phyloP scores from a whole-genome alignment of 2,113 vertebrate species.

The Dolichallabes microphthalmus region DNA sequence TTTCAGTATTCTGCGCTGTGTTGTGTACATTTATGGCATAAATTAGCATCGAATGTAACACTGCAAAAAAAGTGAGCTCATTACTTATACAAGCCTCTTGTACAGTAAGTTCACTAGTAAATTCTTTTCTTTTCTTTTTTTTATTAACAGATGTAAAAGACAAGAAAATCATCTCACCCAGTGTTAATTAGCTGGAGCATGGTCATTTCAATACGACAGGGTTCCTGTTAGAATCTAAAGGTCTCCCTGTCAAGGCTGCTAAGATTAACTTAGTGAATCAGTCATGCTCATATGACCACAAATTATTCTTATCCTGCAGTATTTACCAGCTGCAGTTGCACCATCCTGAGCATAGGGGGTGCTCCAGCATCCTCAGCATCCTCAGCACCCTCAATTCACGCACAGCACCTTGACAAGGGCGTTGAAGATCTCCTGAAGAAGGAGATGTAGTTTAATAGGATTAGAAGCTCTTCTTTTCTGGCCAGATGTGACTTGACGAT shows the following conservation, averaged over 20 bases:
- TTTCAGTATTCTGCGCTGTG: background rate
- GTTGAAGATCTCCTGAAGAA: slow-evolving; percentile 21
- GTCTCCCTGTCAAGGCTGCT: background rate
- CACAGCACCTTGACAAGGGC: slow-evolving; percentile 35
- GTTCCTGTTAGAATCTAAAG: background rate
- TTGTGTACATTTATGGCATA: background rate
- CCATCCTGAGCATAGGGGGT: background rate
- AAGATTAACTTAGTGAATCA: background rate
- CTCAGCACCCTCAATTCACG: slow-evolving; percentile 10
- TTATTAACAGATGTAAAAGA: background rate
- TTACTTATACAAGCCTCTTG: background rate
- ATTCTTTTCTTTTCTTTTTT: background rate
- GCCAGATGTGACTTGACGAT: slow-evolving; percentile 52
- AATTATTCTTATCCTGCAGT: background rate
- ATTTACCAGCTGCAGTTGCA: slow-evolving; percentile 9
- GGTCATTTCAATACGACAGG: background rate
- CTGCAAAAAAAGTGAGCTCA: background rate
- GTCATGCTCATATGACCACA: slow-evolving; percentile 4
- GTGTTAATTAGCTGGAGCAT: background rate
- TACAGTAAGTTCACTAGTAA: background rate
- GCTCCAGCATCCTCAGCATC: slow-evolving; percentile 7
- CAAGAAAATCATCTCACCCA: background rate
- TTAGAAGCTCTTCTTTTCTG: slow-evolving; percentile 53
- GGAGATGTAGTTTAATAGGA: slow-evolving; percentile 56
- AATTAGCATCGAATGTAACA: background rate